Base-by-base conservation (phyloP, 1,140 invertebrate genomes). In the Elysia chlorotica region DNA sequence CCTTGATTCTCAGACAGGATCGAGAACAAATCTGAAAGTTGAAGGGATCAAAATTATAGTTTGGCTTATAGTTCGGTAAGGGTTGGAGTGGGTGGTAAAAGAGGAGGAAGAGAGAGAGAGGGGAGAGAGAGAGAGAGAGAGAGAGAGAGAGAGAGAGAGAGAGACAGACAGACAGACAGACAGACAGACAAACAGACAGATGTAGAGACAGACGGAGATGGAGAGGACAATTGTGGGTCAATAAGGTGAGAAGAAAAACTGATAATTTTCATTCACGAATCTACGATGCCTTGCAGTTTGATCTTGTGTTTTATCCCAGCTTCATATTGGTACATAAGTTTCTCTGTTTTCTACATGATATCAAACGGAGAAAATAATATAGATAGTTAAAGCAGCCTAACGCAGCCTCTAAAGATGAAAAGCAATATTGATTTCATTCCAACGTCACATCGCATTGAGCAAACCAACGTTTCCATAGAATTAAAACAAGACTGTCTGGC, bases 1-100 rank as follows among this genome's bases (percentile, higher is more conserved):
- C 56, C 6, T 59, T 2, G 5, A 70, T 38, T n/a, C 67, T 31
- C 23, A 70, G 54, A 59, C 67, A 70, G 5, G 59, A 53, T n/a
- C 65, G 65, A 2, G 65, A 67, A 25, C 65, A 67, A 25, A 56
- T 3, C 65, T 67, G 48, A 33, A 53, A 33, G 17, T 62, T 1
- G 59, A 62, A 48, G 41, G n/a, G n/a, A n/a, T n/a, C n/a, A n/a
- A n/a, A n/a, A n/a, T n/a, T n/a, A n/a, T n/a, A n/a, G n/a, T n/a
- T n/a, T n/a, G n/a, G n/a, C n/a, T n/a, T n/a, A n/a, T 48, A 14
- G 41, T 48, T n/a, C n/a, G 41, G 41, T 48, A 48, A 48, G 41
- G n/a, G n/a, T 10, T 14, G 10, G 41, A 14, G 10, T 48, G 41
- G 31, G 10, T 19, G 6, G 62, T 31, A 33, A 19, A 30, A 23